Evolutionary conservation across 2,888 invertebrate genomes (phyloP), one percentile per base, ranked within the genome.

Genomic region (Pachliopta kotzebuea): DNA sequence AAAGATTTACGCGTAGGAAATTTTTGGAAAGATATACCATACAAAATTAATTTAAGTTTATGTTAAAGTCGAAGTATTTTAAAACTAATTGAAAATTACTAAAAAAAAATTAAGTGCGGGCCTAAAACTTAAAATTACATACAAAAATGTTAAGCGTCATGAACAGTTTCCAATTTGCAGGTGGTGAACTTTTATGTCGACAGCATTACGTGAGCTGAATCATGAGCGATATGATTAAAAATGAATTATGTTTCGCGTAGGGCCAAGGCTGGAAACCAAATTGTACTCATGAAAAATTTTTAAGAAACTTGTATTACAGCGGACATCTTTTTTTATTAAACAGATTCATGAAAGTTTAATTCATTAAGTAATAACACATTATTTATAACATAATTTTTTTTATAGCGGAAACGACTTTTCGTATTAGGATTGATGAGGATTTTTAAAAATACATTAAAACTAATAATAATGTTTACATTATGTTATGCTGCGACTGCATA

Each of bases 201-300:
- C 80, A 77, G 81, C 79, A 77, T 84, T 86, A 90, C 89, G 89
- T 90, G 89, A 88, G 83, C 81, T 84, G 89, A 87, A 88, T 87
- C 83, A 82, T 79, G 81, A 87, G 86, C 83, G 83, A 88, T 85
- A 80, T 85, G 86, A 87, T 88, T 89, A 86, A 88, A 89, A 86
- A 88, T 88, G 85, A 88, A 88, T 87, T 86, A 87, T 84, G 82
- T 83, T 81, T 73, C 72, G 80, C 77, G 76, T 78, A 78, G 82
- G 78, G 79, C 57, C 54, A 53, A 49, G 31, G 52, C n/a, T 65
- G 21, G 52, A 45, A 57, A 65, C 52, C 31, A 21, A 57, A 65
- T 52, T 29, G 26, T 54, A 49, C 50, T 53, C 17, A 23, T 52
- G 55, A 24, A 55, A 61, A 55, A 55, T n/a, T 24, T 45, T 17